phyloP scores from a whole-genome alignment of 2,888 invertebrate genomes.

The Trichopoda pennipes region DNA sequence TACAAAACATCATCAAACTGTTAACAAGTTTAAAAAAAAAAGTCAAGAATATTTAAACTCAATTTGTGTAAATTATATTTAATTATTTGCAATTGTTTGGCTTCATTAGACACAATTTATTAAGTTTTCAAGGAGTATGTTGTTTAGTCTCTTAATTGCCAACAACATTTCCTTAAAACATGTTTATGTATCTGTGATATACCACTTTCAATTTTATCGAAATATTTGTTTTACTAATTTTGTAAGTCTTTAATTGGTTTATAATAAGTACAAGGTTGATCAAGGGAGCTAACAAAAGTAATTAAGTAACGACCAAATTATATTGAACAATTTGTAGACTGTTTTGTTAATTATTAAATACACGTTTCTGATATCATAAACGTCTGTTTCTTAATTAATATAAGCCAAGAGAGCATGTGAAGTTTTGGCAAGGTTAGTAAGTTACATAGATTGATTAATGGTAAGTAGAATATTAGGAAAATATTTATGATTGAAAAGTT shows the following conservation, averaged over 20 bases:
- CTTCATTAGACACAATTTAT: constrained; percentile 32
- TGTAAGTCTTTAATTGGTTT: constrained; percentile 35
- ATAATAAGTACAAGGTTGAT: constrained; percentile 43
- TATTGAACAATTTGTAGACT: constrained; percentile 1
- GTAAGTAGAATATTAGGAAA: no score
- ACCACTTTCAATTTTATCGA: background rate
- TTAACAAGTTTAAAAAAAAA: background rate
- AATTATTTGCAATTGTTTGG: constrained; percentile 65
- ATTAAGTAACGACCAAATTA: constrained; percentile 1
- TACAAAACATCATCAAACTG: background rate
- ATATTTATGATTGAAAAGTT: no score
- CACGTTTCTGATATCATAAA: background rate
- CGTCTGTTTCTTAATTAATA: background rate
- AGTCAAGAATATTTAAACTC: constrained; percentile 39
- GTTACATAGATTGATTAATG: no score
- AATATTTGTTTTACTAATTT: constrained; percentile 13
- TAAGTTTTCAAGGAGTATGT: constrained; percentile 3
- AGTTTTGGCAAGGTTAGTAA: no score
- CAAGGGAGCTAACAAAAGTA: background rate
- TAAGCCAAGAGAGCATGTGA: background rate
- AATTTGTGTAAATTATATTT: constrained; percentile 64
- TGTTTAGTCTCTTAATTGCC: constrained; percentile 16
- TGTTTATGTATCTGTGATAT: constrained; percentile 18
- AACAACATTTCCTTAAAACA: constrained; percentile 4
- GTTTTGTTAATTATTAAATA: background rate